Evolutionary conservation across 2,797 vertebrate species (phyloP).

Genomic region (Stomatorhinus walkeri): DNA sequence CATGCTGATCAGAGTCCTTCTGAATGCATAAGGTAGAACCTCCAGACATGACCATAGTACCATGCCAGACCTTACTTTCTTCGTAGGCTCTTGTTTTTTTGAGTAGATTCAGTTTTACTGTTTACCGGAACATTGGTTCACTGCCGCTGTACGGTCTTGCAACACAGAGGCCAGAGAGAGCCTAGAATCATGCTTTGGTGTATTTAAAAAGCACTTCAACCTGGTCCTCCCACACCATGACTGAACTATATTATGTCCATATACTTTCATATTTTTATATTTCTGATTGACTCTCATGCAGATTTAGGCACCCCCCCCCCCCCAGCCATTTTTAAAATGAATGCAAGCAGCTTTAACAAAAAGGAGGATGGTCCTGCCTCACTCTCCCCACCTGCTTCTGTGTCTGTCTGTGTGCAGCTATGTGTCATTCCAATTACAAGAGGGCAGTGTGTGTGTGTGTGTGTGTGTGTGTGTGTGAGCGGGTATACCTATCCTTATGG

Average conservation of each 20-base stretch:
- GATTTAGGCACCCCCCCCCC: background rate
- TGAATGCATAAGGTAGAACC: background rate
- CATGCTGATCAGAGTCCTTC: background rate
- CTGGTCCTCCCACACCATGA: background rate
- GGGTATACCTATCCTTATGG: too few species aligned
- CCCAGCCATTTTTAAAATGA: background rate
- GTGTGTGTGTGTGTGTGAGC: too few species aligned
- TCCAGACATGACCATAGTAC: background rate
- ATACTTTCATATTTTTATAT: background rate
- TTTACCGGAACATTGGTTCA: background rate
- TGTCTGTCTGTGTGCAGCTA: slow-evolving; percentile 15
- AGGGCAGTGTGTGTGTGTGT: background rate
- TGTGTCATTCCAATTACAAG: slow-evolving; percentile 16
- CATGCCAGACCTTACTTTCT: background rate
- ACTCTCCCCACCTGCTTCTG: background rate
- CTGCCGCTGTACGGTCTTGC: background rate
- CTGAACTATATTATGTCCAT: background rate
- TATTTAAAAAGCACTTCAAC: background rate
- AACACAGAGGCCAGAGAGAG: background rate
- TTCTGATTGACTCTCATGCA: background rate
- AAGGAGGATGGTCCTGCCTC: background rate
- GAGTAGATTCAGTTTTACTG: background rate
- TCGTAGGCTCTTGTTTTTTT: background rate
- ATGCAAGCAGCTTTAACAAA: background rate
- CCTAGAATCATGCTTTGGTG: background rate